Evolutionary conservation across 2,797 vertebrate species (phyloP), one percentile per base, ranked within the genome.

Genomic region (Botia almorhae): DNA sequence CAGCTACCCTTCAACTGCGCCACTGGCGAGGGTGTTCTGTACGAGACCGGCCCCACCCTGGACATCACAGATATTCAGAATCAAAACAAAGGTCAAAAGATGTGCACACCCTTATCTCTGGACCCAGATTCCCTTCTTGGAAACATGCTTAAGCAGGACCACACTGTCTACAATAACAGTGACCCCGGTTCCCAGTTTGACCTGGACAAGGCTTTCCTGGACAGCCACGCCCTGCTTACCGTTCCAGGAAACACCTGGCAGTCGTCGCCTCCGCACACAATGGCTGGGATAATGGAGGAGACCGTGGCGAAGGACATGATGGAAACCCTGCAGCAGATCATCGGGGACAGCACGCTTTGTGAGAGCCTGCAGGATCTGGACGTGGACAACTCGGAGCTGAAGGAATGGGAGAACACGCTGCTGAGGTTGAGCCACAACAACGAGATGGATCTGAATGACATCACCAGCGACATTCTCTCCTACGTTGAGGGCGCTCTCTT

Each of bases 331-430:
- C 93, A 94, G 85, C 89, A 94, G 84, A 90, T 91, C 10, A 36
- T 93, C 0, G 85, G 86, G 55, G 89, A 90, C 0, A 21, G 50
- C 16, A 87, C 89, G 0, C 76, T 92, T 23, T 87, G 84, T 7
- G 21, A 74, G 0, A 86, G 87, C 0, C 53, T 95, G 78, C 87
- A 91, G 69, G 82, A 87, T 0, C 83, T 93, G 69, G 81, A 85
- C 0, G 21, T 91, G 68, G 86, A 68, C 21, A 86, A 63, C 0
- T 64, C 84, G 0, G 91, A 93, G 83, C 89, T 95, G 74, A 91
- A 91, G 86, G 90, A 82, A 64, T 95, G 94, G 94, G 92, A 95
- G 86, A 91, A 86, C 46, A 87, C 88, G 2, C 84, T 95, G 81
- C 87, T 92, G 56, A 89, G 84, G 83, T 86, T 95, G 85, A 89